Conservation (phyloP, 2,888 invertebrate species). For the Masnerella sp. region DNA sequence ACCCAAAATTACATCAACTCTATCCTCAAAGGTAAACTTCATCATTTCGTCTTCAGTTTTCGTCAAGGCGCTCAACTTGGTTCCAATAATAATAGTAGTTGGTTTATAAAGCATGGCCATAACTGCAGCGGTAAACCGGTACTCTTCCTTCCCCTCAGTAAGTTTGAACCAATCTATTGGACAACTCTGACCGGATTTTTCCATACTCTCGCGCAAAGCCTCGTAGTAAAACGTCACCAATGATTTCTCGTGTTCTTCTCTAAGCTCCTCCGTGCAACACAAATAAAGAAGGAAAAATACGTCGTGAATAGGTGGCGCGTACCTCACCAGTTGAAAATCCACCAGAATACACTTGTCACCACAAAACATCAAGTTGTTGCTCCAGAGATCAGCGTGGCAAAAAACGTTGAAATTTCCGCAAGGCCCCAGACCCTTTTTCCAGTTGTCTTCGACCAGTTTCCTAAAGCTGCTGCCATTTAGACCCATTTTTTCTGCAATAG, state of each 20-base stretch:
- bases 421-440: slow-evolving; percentile 18
- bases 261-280: slow-evolving; percentile 24
- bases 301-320: slow-evolving; percentile 66
- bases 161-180: slow-evolving; percentile 73
- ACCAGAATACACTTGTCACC: slow-evolving; percentile 80
- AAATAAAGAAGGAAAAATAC: slow-evolving; percentile 42
- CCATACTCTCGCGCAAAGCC: slow-evolving; percentile 33
- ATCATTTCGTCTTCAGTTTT: slow-evolving; percentile 61
- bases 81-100: slow-evolving; percentile 67
- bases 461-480: slow-evolving; percentile 24
- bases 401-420: slow-evolving; percentile 75
- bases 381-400: slow-evolving; percentile 83
- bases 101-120: slow-evolving; percentile 67
- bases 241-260: slow-evolving; percentile 10
- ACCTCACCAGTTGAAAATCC: slow-evolving; percentile 84
- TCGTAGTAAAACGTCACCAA: slow-evolving; percentile 42
- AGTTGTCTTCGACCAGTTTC: slow-evolving; percentile 7
- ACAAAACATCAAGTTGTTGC: slow-evolving; percentile 82
- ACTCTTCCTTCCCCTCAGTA: slow-evolving; percentile 65
- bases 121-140: slow-evolving; percentile 65
- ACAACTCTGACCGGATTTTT: slow-evolving; percentile 7
- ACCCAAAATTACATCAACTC: slow-evolving; percentile 62
- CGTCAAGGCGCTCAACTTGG: slow-evolving; percentile 39
- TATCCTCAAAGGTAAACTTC: slow-evolving; percentile 58
- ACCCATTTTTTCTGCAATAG: slow-evolving; percentile 63